These are phyloP conservation scores for Myotis davidii DNA, from an alignment of 2,113 vertebrate genomes.

Conservation along the genomic window DNA sequence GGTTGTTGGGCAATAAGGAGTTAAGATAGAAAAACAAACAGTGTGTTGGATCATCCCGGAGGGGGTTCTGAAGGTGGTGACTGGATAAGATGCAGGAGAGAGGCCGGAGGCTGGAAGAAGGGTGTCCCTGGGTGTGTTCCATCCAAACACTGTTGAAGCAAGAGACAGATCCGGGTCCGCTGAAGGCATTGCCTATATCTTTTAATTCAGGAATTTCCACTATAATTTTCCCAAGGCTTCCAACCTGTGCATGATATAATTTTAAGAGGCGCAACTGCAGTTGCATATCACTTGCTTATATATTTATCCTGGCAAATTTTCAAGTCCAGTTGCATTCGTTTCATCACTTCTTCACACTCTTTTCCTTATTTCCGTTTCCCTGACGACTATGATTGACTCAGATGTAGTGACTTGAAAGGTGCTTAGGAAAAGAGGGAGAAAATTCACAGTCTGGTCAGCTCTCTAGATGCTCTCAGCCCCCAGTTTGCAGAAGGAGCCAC, in stretches of 20 bases:
- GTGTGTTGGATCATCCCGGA: no score
- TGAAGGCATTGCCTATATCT: not conserved
- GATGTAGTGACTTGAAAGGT: not conserved
- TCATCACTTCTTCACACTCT: not conserved
- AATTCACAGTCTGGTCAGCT: not conserved
- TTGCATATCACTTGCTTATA: not conserved
- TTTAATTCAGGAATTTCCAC: not conserved
- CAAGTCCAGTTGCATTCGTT: not conserved
- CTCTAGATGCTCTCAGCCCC: not conserved
- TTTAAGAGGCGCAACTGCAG: slow-evolving; percentile 26
- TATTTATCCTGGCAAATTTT: not conserved
- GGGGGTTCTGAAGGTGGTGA: no score
- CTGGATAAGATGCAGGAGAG: no score
- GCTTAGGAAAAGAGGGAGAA: not conserved
- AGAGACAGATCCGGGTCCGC: no score
- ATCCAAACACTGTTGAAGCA: no score
- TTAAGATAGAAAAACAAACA: no score
- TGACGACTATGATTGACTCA: not conserved
- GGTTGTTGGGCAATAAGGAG: no score
- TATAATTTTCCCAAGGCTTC: not conserved
- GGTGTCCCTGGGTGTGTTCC: no score
- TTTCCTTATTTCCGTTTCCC: not conserved
- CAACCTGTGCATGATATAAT: not conserved
- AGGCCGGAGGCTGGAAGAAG: no score
- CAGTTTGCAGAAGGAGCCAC: not conserved